phyloP scores from a whole-genome alignment of 2,888 invertebrate species.

The Ellobium chinense region DNA sequence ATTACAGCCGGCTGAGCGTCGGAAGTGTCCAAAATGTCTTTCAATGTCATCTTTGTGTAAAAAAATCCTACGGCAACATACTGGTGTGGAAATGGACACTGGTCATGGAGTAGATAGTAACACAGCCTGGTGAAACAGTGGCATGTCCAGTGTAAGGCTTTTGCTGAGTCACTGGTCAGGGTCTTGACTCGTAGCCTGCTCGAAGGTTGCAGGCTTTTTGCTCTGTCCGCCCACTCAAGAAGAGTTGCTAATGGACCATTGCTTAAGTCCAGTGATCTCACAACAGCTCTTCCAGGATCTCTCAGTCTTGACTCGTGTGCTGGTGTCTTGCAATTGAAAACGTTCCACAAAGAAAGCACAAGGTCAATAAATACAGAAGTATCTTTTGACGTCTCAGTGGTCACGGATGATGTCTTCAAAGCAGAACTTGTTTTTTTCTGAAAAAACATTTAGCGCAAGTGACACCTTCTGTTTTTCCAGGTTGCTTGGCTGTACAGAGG shows the following conservation, averaged over 20 bases:
- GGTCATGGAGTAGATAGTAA: background rate
- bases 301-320: background rate
- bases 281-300: background rate
- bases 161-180: background rate
- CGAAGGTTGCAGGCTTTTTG: background rate
- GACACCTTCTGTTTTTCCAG: constrained; percentile 26
- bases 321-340: background rate
- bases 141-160: background rate
- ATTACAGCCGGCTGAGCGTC: background rate
- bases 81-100: background rate
- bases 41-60: background rate
- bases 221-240: background rate
- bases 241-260: background rate
- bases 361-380: background rate
- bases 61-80: background rate
- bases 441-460: background rate
- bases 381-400: background rate
- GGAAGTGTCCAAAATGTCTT: background rate
- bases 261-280: background rate
- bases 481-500: background rate
- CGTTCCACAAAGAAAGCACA: background rate
- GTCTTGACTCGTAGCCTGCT: background rate
- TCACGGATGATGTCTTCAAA: background rate
- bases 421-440: constrained; percentile 21
- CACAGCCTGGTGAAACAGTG: background rate